Conservation (phyloP, 1,140 invertebrate species). For the Eueides isabella region DNA sequence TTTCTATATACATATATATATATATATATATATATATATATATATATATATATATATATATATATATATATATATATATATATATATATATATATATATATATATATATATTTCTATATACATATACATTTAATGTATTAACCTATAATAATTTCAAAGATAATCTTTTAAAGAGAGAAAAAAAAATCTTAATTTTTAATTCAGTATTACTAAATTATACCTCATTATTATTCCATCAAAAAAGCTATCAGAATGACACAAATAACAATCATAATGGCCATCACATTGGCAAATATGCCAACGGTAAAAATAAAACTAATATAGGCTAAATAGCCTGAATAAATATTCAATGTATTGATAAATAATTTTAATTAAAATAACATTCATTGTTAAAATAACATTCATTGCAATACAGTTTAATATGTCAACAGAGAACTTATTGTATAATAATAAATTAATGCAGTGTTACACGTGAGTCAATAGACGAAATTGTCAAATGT, state of each 20-base stretch:
- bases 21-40: no score
- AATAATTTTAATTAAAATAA: neutral
- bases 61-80: no score
- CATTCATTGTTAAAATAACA: neutral
- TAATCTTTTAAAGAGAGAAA: no score
- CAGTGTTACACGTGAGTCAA: neutral
- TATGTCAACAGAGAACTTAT: neutral
- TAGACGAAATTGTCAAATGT: no score
- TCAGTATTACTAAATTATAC: neutral
- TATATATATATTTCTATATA: no score
- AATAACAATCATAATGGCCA: neutral
- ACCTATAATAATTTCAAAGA: no score
- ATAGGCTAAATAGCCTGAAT: no score
- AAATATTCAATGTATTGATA: neutral
- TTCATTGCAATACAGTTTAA: neutral
- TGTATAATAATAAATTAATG: neutral
- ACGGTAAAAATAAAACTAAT: neutral
- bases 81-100: no score
- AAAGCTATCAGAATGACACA: neutral
- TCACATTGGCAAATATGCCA: neutral
- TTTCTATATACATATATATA: no score
- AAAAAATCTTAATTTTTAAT: no score
- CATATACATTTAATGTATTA: no score
- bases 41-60: no score
- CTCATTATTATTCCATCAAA: neutral